Conservation (phyloP, 2,888 invertebrate species). For the Mycogona germanica region DNA sequence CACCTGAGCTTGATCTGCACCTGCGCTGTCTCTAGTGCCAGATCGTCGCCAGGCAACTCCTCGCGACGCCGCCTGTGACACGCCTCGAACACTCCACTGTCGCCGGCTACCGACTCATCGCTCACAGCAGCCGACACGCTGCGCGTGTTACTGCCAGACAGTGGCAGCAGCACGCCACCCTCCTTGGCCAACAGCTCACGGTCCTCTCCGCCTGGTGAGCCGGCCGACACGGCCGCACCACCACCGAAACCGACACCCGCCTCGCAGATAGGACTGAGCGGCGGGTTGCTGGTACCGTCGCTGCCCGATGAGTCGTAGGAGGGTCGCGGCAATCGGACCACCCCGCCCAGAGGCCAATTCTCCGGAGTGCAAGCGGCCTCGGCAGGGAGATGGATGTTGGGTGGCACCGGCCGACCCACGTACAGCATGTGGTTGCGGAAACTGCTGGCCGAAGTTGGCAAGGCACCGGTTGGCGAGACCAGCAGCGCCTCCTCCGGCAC, state of each 20-base stretch:
- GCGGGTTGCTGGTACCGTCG: conserved; percentile 34
- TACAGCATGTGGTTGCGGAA: conserved; percentile 9
- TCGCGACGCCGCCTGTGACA: conserved; percentile 33
- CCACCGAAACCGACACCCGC: conserved; percentile 24
- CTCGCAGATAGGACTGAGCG: conserved; percentile 36
- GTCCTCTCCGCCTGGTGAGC: background rate
- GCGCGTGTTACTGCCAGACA: conserved; percentile 58
- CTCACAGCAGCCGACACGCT: conserved; percentile 93
- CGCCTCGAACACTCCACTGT: conserved; percentile 39
- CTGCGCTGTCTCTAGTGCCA: conserved; percentile 69
- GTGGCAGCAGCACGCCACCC: no score
- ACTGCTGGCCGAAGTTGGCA: background rate
- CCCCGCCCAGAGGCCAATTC: conserved; percentile 6
- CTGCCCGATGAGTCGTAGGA: conserved; percentile 22
- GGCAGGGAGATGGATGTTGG: conserved; percentile 12
- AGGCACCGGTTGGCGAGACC: background rate
- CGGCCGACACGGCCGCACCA: conserved; percentile 15
- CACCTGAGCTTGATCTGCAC: conserved; percentile 75
- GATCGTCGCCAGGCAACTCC: conserved; percentile 33
- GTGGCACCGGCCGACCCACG: conserved; percentile 7
- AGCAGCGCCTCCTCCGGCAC: conserved; percentile 8
- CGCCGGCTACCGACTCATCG: conserved; percentile 91
- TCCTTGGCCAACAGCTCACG: background rate
- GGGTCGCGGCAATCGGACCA: no score
- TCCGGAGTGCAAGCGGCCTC: conserved; percentile 3